Base-by-base conservation (phyloP, 1,140 invertebrate species). In the Agraylea sexmaculata region DNA sequence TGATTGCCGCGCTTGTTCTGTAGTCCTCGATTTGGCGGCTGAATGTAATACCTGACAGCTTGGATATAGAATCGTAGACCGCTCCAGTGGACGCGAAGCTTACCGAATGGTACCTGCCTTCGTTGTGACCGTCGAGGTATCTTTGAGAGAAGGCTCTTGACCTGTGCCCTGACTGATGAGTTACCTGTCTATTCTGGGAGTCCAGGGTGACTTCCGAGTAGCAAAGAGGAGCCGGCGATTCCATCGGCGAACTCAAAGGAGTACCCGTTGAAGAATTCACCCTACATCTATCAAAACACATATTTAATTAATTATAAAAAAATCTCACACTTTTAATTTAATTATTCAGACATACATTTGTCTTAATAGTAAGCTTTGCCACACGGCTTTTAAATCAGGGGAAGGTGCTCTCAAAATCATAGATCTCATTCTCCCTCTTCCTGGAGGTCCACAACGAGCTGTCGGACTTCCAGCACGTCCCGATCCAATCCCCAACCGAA, bases 361-460 rank as follows among this genome's bases (percentile, higher is more conserved):
- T 42, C 84, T 68, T 50, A 87, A 82, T 8, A 88, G 67, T n/a
- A 88, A 68, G 53, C 85, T 87, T 56, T 87, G 83, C 86, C 85
- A 89, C 2, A 88, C 83, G 13, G 84, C 83, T 55, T 89, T 89
- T 5, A 87, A 59, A 56, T 89, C 86, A 25, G 78, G 69, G 1
- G 77, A 85, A 0, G 84, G 84, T 1, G 86, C 83, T 19, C 84
- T 64, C 7, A 88, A 57, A 0, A 83, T 71, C 2, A 88, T 58
- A 3, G 80, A 76, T 50, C 80, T 68, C 46, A 77, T 72, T 31
- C 75, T 64, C 0, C 68, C 64, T 10, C 71, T 71, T 28, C 75
- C 77, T 15, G 69, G 66, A 0, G 77, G 77, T 1, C 75, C 71
- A 57, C 78, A 80, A 36, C 76, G 74, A 2, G 76, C 75, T 0